Evolutionary conservation across 2,113 vertebrate genomes (phyloP).

Genomic region (Nothoprocta pentlandii): DNA sequence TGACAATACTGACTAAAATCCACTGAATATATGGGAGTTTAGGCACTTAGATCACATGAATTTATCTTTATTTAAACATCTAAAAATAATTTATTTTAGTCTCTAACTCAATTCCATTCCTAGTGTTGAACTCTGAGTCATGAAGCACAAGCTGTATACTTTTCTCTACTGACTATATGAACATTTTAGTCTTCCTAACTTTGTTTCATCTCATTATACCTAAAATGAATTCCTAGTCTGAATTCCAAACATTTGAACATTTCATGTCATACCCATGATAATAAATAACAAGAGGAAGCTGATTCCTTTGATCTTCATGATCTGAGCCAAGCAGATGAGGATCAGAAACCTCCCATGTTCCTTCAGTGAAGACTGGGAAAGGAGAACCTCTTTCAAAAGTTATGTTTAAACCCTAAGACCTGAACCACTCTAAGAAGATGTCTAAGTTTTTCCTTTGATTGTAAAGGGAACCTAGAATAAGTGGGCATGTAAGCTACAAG

Average conservation of each 20-base stretch:
- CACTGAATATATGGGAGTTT: too few species aligned
- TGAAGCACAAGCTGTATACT: not conserved
- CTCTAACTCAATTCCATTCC: not conserved
- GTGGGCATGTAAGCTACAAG: not conserved
- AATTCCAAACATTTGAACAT: too few species aligned
- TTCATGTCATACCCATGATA: too few species aligned
- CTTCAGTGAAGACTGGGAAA: not conserved
- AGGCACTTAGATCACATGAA: not conserved
- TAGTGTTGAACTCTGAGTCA: not conserved
- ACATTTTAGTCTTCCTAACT: not conserved
- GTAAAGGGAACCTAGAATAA: not conserved
- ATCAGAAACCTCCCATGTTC: not conserved
- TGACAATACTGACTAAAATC: too few species aligned
- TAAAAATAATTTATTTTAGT: not conserved
- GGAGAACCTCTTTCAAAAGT: not conserved
- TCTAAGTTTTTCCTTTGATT: not conserved
- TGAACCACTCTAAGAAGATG: not conserved
- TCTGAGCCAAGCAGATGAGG: not conserved
- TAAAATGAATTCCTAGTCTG: too few species aligned
- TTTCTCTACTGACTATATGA: not conserved
- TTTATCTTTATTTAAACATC: not conserved
- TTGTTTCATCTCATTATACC: too few species aligned
- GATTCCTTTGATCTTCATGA: not conserved
- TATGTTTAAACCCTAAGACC: not conserved
- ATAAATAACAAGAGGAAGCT: not conserved